These are phyloP conservation scores for Lysandra bellargus DNA, from an alignment of 2,888 invertebrate genomes.

Conservation along the genomic window DNA sequence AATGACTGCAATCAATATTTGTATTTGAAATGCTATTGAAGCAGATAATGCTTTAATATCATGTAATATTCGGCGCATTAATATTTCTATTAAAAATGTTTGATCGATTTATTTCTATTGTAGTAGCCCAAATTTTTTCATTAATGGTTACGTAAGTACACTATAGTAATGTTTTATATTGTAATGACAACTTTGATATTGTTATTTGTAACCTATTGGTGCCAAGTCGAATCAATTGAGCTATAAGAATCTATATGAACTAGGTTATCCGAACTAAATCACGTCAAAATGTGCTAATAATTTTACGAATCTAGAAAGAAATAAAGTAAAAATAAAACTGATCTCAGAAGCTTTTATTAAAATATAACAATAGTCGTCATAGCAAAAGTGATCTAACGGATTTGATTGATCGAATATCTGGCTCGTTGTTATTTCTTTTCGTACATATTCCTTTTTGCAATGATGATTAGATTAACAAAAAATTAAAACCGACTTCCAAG, in stretches of 20 bases:
- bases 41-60: neutral
- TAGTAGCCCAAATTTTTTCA: too few species aligned
- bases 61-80: neutral
- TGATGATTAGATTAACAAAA: too few species aligned
- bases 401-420: neutral
- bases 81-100: neutral
- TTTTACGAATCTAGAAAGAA: neutral
- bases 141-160: too few species aligned
- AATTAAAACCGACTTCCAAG: too few species aligned
- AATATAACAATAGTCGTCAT: neutral
- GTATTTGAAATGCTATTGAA: neutral
- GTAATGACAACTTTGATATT: too few species aligned
- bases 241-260: too few species aligned
- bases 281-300: neutral
- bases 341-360: neutral
- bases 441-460: neutral
- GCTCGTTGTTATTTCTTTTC: neutral
- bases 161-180: too few species aligned
- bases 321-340: neutral
- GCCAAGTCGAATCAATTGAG: too few species aligned
- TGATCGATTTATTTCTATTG: neutral
- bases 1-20: constrained; percentile 13
- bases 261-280: too few species aligned
- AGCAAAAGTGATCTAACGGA: neutral
- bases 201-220: too few species aligned